phyloP scores from a whole-genome alignment of 2,888 invertebrate genomes.

The Ametastegia equiseti region DNA sequence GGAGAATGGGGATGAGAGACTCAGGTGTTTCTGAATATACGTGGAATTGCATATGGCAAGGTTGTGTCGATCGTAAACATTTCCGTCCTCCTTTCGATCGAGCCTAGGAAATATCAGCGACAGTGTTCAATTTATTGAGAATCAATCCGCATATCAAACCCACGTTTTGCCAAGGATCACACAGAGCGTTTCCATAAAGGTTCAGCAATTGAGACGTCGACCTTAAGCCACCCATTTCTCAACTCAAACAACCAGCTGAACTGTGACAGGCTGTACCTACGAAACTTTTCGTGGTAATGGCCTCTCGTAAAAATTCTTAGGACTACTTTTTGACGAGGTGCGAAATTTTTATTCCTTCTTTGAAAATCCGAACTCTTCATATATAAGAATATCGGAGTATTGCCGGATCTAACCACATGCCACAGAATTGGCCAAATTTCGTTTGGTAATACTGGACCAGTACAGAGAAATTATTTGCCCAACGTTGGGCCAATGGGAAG shows the following conservation, averaged over 20 bases:
- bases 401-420: too few relatives aligned
- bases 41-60: neutral
- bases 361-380: neutral
- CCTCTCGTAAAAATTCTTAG: neutral
- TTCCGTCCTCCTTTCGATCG: neutral
- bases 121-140: neutral
- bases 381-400: too few relatives aligned
- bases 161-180: neutral
- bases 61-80: neutral
- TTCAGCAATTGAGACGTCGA: neutral
- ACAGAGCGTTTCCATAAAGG: neutral
- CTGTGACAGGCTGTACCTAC: too few relatives aligned
- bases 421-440: too few relatives aligned
- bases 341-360: neutral
- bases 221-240: neutral
- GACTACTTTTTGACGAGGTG: conserved; percentile 21
- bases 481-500: too few relatives aligned
- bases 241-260: neutral
- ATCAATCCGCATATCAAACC: neutral
- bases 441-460: too few relatives aligned
- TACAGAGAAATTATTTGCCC: too few relatives aligned
- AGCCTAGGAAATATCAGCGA: neutral
- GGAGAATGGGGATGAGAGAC: neutral
- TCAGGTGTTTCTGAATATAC: neutral
- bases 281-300: neutral